phyloP scores from a whole-genome alignment of 2,113 vertebrate genomes.

The Notarius quadriscutis region DNA sequence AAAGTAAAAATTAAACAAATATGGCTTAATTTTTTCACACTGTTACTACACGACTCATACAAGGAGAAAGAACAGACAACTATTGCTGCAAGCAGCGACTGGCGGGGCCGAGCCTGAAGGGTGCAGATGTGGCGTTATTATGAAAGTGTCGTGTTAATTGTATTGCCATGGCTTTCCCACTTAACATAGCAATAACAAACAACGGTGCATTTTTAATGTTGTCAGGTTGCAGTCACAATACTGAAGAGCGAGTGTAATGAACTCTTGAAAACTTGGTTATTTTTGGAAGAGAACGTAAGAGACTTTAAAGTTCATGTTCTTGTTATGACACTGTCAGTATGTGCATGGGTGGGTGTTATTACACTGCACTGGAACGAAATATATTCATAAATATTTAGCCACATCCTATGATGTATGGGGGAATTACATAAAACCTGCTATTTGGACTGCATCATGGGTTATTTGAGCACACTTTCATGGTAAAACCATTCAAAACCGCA shows the following conservation, averaged over 20 bases:
- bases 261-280: neutral
- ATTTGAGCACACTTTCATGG: neutral
- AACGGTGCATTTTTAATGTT: neutral
- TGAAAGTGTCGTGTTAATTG: neutral
- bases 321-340: no score
- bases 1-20: neutral
- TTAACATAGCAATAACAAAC: neutral
- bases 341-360: neutral
- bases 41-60: neutral
- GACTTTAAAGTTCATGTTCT: no score
- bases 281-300: neutral
- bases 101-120: neutral
- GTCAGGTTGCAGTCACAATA: neutral
- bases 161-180: neutral
- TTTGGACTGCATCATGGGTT: neutral
- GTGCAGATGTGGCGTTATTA: neutral
- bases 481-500: neutral
- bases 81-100: neutral
- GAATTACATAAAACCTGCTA: neutral
- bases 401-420: neutral
- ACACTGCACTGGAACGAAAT: neutral
- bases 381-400: neutral
- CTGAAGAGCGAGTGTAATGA: neutral
- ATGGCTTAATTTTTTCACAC: neutral
- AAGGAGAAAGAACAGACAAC: neutral